Evolutionary conservation across 2,888 invertebrate genomes (phyloP).

Genomic region (Andricus curvator): DNA sequence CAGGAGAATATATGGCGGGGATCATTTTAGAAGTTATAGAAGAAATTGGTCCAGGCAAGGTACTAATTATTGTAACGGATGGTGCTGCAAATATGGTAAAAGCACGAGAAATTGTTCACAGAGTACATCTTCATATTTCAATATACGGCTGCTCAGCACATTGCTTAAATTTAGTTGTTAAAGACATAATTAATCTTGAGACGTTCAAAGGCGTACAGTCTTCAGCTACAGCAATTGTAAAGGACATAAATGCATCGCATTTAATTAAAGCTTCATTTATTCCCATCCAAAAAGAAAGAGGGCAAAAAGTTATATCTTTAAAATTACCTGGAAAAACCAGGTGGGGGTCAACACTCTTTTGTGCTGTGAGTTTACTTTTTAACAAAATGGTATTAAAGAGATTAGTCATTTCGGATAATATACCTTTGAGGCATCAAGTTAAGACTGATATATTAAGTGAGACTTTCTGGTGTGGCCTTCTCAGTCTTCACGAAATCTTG

Average conservation of each 20-base stretch:
- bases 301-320: conserved; percentile 33
- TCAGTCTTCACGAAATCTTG: not conserved
- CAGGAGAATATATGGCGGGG: conserved; percentile 44
- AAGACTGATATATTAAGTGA: not conserved
- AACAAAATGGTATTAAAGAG: conserved; percentile 45
- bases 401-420: conserved; percentile 37
- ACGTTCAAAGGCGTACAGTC: conserved; percentile 9
- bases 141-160: conserved; percentile 50
- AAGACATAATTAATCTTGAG: conserved; percentile 31
- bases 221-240: not conserved
- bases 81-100: conserved; percentile 45
- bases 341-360: conserved; percentile 43
- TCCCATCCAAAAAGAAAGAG: not conserved
- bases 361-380: conserved; percentile 41
- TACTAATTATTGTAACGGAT: conserved; percentile 47
- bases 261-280: conserved; percentile 7
- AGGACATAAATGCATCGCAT: not conserved
- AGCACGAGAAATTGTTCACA: conserved; percentile 44
- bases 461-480: conserved; percentile 7
- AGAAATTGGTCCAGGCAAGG: conserved; percentile 42
- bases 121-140: conserved; percentile 16
- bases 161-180: conserved; percentile 45
- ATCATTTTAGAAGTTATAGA: conserved; percentile 43
- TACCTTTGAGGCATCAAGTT: not conserved
- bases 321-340: conserved; percentile 48